Conservation (phyloP, 2,113 vertebrate genomes). For the Erinaceus europaeus region DNA sequence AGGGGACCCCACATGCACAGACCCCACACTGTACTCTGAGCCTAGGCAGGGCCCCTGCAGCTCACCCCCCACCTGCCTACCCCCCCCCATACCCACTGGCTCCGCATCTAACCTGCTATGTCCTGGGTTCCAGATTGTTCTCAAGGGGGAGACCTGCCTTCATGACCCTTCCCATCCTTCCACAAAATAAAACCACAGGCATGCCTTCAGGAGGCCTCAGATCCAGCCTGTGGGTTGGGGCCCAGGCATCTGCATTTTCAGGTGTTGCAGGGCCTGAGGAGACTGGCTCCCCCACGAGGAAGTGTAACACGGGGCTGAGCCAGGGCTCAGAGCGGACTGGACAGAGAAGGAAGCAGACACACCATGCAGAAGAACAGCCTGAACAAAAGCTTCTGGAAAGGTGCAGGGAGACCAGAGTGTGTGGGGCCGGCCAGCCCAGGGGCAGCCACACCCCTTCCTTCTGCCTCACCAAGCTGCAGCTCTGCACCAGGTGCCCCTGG, state of each 20-base stretch:
- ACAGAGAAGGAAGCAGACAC: not conserved
- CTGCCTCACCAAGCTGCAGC: constrained; percentile 14
- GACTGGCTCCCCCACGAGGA: not conserved
- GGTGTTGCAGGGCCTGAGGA: not conserved
- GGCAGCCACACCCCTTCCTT: constrained; percentile 35
- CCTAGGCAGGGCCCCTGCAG: not conserved
- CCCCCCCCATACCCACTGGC: no score
- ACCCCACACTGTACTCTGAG: not conserved
- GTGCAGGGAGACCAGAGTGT: not conserved
- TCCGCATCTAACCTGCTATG: not conserved
- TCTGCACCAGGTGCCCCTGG: constrained; percentile 23
- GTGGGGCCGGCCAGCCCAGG: not conserved
- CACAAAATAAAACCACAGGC: no score
- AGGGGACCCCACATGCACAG: not conserved
- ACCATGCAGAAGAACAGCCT: not conserved
- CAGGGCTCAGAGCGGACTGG: not conserved
- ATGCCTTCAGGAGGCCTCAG: no score
- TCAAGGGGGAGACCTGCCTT: not conserved
- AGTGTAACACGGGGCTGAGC: no score
- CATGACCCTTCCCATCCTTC: not conserved
- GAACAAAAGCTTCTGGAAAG: constrained; percentile 42
- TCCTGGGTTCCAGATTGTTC: not conserved
- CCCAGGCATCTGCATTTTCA: not conserved
- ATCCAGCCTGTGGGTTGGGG: no score
- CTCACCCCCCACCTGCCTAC: no score